Evolutionary conservation across 2,888 invertebrate species (phyloP), one percentile per base, ranked within the genome.

Genomic region (Acleris cristana): DNA sequence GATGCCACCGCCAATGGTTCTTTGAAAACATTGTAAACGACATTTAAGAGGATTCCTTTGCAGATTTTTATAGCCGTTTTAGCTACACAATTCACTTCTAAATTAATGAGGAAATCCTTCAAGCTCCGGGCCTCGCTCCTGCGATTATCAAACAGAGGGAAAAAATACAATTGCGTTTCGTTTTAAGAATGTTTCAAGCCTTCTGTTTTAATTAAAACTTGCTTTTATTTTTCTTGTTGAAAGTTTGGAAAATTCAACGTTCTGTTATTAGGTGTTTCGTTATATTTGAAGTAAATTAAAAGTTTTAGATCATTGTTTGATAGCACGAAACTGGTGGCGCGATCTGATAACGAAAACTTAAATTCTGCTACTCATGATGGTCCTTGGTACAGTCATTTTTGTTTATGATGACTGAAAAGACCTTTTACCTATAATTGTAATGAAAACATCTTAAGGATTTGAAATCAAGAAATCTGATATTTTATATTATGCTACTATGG

Each of bases 141-240:
- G 72, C 79, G 79, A 82, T 84, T 81, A 86, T 82, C 77, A 84
- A 84, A 79, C 79, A 77, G 76, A 76, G 75, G 72, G 75, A 81
- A 82, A 30, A 78, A 78, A 84, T 79, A 84, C 81, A 80, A 80
- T 75, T 79, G 76, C 74, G 75, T 78, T 78, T 74, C 76, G 74
- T 75, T 76, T 78, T 71, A 73, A 73, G 75, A 77, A 79, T 76
- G 61, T 79, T 79, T 80, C 72, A 79, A 82, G 77, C 82, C 79
- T 83, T 83, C 79, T 79, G 77, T 84, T 84, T 84, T 82, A 86
- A 85, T 86, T 85, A 84, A 83, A 84, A 78, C 70, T 71, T 75
- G 69, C 74, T 76, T 77, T 77, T 73, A 67, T 71, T 72, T 71
- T 73, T 70, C 58, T 58, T 45, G 64, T 59, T 52, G 57, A 65